Conservation (phyloP, 2,888 invertebrate genomes). For the Polydrusus cervinus region DNA sequence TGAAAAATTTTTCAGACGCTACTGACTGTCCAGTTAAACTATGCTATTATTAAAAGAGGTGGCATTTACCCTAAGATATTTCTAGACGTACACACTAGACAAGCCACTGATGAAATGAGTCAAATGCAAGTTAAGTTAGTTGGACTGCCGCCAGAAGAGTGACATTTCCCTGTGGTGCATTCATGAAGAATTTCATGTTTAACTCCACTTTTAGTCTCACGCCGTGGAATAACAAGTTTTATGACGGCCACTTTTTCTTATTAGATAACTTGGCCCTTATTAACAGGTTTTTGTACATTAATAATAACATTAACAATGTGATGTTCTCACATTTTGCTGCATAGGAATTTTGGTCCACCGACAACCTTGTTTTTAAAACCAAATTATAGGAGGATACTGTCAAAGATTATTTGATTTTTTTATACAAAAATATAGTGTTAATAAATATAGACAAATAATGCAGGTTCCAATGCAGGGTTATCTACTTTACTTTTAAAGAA, state of each 20-base stretch:
- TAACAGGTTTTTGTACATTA: background rate
- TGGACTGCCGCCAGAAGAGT: constrained; percentile 69
- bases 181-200: constrained; percentile 34
- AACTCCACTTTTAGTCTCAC: constrained; percentile 26
- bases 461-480: too few relatives aligned
- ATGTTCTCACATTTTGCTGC: background rate
- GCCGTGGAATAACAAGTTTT: constrained; percentile 17
- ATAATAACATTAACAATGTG: background rate
- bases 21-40: constrained; percentile 40
- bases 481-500: too few relatives aligned
- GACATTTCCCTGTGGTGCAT: constrained; percentile 67
- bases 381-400: too few relatives aligned
- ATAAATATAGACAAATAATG: too few relatives aligned
- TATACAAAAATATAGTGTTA: too few relatives aligned
- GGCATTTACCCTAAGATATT: constrained; percentile 71
- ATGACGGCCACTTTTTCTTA: constrained; percentile 9
- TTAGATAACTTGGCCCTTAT: background rate
- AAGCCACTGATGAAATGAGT: constrained; percentile 52
- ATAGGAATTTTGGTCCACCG: background rate
- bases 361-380: too few relatives aligned
- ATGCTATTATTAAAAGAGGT: constrained; percentile 65
- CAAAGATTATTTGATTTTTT: too few relatives aligned
- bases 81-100: constrained; percentile 68
- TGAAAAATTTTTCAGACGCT: constrained; percentile 9
- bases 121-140: constrained; percentile 49